Evolutionary conservation across 2,797 vertebrate species (phyloP).

Genomic region (Amblyopsis hoosieri): DNA sequence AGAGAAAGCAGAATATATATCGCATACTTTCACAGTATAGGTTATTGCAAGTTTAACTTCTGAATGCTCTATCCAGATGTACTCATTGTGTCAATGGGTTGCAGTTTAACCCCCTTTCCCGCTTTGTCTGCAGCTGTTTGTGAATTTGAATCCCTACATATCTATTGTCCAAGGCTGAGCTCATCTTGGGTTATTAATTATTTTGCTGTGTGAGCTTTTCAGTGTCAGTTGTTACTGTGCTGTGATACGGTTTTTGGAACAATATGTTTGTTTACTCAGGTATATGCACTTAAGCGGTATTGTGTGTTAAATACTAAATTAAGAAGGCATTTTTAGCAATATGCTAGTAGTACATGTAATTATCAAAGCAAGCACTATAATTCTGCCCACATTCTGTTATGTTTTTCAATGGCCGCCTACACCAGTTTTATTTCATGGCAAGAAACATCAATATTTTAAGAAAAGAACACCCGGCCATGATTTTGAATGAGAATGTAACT

Average conservation of each 20-base stretch:
- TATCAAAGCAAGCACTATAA: no score
- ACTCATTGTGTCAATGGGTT: constrained; percentile 56
- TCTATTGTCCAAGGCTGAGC: constrained; percentile 31
- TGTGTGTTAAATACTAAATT: no score
- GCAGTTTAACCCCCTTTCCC: constrained; percentile 11
- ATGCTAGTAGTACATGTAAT: no score
- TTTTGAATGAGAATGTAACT: neutral
- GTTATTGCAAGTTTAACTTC: constrained; percentile 44
- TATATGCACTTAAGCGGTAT: no score
- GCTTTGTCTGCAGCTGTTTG: constrained; percentile 43
- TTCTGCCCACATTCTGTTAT: no score
- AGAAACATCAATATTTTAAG: neutral
- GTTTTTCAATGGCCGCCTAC: no score
- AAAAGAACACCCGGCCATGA: neutral
- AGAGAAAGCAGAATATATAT: constrained; percentile 44
- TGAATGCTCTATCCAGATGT: constrained; percentile 70
- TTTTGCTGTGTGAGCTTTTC: constrained; percentile 52
- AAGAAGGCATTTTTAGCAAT: no score
- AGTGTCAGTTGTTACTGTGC: constrained; percentile 14
- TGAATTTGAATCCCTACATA: constrained; percentile 54
- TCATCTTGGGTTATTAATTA: constrained; percentile 53
- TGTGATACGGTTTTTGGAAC: constrained; percentile 18
- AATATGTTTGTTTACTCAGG: no score
- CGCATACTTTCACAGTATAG: constrained; percentile 35
- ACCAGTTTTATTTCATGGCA: no score